Conservation (phyloP, 2,797 vertebrate species). For the Bovichtus variegatus region DNA sequence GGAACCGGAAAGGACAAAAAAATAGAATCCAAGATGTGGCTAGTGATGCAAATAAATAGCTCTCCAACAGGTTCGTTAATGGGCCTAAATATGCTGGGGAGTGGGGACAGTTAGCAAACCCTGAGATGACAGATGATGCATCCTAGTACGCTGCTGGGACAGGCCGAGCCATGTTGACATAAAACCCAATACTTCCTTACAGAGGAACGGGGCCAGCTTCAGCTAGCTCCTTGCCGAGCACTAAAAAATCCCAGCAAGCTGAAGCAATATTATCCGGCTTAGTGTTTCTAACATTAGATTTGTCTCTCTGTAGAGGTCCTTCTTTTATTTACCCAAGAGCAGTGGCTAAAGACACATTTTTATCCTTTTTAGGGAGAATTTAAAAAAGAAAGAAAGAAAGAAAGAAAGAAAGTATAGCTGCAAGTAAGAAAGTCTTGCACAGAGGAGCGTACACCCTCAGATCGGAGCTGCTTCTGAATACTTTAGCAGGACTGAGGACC, state of each 20-base stretch:
- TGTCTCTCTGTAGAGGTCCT: slow-evolving; percentile 70
- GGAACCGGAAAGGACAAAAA: slow-evolving; percentile 20
- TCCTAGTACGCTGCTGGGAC: slow-evolving; percentile 81
- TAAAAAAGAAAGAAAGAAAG: slow-evolving; percentile 14
- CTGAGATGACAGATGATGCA: slow-evolving; percentile 84
- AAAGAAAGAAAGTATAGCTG: slow-evolving; percentile 19
- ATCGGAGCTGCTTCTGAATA: slow-evolving; percentile 37
- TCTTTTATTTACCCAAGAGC: slow-evolving; percentile 69
- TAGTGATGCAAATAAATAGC: slow-evolving; percentile 58
- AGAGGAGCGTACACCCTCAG: slow-evolving; percentile 27
- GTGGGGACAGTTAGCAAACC: slow-evolving; percentile 68
- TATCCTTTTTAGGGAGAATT: slow-evolving; percentile 66
- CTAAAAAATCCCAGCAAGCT: slow-evolving; percentile 76
- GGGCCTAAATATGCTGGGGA: slow-evolving; percentile 44
- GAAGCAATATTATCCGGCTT: slow-evolving; percentile 79
- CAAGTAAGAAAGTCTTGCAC: slow-evolving; percentile 36
- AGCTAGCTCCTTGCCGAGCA: slow-evolving; percentile 76
- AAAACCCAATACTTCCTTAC: slow-evolving; percentile 88
- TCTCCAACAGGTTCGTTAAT: slow-evolving; percentile 64
- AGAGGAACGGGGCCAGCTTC: slow-evolving; percentile 78
- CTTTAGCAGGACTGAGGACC: slow-evolving; percentile 29
- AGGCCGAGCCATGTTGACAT: slow-evolving; percentile 85
- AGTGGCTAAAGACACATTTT: slow-evolving; percentile 59
- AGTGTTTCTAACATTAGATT: slow-evolving; percentile 78
- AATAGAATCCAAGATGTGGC: slow-evolving; percentile 14